phyloP scores from a whole-genome alignment of 2,888 invertebrate genomes.

The Lithophane leautieri region DNA sequence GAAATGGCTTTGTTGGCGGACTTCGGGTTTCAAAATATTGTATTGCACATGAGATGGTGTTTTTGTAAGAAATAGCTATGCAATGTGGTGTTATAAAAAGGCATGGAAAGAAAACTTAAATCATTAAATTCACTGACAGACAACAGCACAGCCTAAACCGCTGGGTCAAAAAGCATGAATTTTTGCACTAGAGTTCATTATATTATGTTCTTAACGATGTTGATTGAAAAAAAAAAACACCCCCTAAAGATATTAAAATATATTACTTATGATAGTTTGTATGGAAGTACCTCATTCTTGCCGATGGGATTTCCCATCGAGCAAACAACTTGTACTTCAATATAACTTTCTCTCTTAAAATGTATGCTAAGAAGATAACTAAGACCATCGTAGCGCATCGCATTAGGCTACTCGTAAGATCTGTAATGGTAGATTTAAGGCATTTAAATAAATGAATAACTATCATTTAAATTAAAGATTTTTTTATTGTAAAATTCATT shows the following conservation, averaged over 20 bases:
- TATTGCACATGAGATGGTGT: not conserved
- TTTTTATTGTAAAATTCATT: not conserved
- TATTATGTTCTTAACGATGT: no score
- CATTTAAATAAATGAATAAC: no score
- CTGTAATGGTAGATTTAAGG: no score
- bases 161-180: not conserved
- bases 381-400: no score
- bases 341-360: not conserved
- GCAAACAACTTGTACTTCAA: no score
- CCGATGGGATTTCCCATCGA: no score
- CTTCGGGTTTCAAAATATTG: not conserved
- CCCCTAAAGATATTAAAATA: no score
- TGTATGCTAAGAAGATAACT: no score
- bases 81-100: not conserved
- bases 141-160: not conserved
- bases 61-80: not conserved
- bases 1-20: conserved; percentile 29
- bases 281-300: no score
- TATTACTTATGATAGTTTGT: not conserved
- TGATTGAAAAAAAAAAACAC: not conserved
- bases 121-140: not conserved
- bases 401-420: no score
- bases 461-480: no score
- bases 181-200: no score
- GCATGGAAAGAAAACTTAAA: not conserved